phyloP scores from a whole-genome alignment of 1,140 invertebrate genomes.

The Hormaphis cornu region DNA sequence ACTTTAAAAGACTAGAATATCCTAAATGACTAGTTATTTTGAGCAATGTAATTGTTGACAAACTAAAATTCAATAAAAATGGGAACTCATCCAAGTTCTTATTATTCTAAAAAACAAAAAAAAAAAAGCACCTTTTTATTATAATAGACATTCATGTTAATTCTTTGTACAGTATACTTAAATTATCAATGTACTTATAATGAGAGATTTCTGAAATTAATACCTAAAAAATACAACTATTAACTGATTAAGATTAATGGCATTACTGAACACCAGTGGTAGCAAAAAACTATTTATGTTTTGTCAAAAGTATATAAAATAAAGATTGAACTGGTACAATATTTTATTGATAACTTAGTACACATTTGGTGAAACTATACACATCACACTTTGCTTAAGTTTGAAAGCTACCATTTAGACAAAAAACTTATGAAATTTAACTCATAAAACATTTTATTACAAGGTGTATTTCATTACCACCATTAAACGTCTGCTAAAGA shows the following conservation, averaged over 20 bases:
- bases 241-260: not conserved
- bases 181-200: not conserved
- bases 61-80: slow-evolving; percentile 16
- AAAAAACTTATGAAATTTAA: no score
- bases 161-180: slow-evolving; percentile 6
- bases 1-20: slow-evolving; percentile 10
- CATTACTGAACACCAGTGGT: no score
- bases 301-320: no score
- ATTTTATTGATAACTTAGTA: no score
- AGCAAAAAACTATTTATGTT: no score
- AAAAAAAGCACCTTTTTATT: not conserved
- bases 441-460: no score
- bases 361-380: no score
- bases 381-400: no score
- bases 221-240: not conserved
- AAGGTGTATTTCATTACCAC: no score
- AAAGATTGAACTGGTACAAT: no score
- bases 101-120: slow-evolving; percentile 9
- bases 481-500: no score
- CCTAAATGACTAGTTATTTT: not conserved
- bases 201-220: not conserved
- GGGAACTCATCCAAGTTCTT: slow-evolving; percentile 1
- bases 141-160: not conserved
- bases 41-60: slow-evolving; percentile 17
- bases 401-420: no score